A percentile compares a stretch with the other conserved stretches of the same genome.
phyloP scores from a whole-genome alignment of 2,797 vertebrate genomes.

The Tadarida brasiliensis region DNA sequence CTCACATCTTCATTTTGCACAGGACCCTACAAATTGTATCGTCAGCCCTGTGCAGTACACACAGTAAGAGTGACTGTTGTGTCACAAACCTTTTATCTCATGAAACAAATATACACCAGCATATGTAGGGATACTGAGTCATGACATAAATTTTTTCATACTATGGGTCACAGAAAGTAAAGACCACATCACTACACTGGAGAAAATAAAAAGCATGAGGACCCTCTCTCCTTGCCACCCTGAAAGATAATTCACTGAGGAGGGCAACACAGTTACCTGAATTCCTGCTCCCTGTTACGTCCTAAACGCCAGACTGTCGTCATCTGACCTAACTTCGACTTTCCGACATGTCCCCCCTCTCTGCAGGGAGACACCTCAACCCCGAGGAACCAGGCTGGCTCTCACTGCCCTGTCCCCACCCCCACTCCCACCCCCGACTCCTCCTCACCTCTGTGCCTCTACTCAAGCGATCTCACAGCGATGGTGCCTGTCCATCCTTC shows the following conservation, averaged over 20 bases:
- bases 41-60: neutral
- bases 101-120: neutral
- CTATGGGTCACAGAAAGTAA: neutral
- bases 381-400: neutral
- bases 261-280: neutral
- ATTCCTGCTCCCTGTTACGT: neutral
- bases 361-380: neutral
- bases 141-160: neutral
- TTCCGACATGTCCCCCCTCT: neutral
- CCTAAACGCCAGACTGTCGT: neutral
- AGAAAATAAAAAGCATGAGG: neutral
- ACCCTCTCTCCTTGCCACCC: neutral
- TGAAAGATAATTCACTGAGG: neutral
- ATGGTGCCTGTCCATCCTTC: neutral
- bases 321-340: neutral
- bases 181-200: neutral
- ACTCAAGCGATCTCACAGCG: fast-evolving
- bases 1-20: neutral
- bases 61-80: neutral
- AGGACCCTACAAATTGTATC: neutral
- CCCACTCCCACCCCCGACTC: no score
- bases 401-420: neutral
- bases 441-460: neutral
- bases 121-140: neutral
- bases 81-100: neutral